Evolutionary conservation across 2,113 vertebrate genomes (phyloP), one percentile per base, ranked within the genome.

Genomic region (Mugil cephalus): DNA sequence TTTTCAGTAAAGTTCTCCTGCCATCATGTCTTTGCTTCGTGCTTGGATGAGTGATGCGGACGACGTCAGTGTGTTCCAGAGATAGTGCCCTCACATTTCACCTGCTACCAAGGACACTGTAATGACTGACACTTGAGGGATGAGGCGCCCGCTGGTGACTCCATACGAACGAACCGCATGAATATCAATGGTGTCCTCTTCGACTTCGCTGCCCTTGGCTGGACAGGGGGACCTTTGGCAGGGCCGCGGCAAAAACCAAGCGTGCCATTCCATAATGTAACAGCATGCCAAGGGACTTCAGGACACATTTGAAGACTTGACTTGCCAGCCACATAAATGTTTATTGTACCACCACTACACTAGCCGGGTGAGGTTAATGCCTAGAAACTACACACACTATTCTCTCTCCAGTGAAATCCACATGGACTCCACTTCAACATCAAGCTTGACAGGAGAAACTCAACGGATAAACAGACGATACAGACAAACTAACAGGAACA

Each of bases 181-280:
- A 89, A 90, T 89, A 79, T 87, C 82, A 79, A 82, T 73, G 82
- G 38, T 87, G 81, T 88, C 81, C 88, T 82, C 46, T 30, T 51
- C 8, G 39, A 45, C 60, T 17, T 45, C 13, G 36, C 63, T 63
- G 68, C 69, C 66, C 80, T 85, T 76, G 65, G 52, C 55, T 52
- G 47, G 66, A 89, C 83, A 85, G 65, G 83, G 65, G 42, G 39
- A 84, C 70, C 82, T 85, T 77, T 88, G 85, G 90, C 64, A 38
- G 63, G 63, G 36, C 58, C 18, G 15, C 6, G 56, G 72, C 21
- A 73, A 64, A 74, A 80, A 65, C 39, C 17, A 0, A 54, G 59
- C 7, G 24, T 62, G 69, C 72, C 47, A 60, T 80, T 79, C 80
- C 69, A 82, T 77, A 79, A 86, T 64, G 66, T 65, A 56, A 34